Conservation (phyloP, 2,888 invertebrate genomes). For the Dascillus cervinus region DNA sequence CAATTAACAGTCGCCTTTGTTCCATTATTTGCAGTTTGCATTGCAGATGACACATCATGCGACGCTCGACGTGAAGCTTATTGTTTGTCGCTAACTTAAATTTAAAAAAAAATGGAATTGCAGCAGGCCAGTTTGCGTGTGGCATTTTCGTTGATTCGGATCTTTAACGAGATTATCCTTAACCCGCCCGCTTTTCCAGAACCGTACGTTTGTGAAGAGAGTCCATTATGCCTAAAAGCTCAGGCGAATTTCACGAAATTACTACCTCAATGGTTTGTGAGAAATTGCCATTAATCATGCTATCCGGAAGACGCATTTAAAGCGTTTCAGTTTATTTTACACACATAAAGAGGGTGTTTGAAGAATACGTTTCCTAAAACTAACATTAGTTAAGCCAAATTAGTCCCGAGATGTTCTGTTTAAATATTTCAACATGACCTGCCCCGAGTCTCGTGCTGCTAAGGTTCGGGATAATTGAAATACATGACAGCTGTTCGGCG, state of each 20-base stretch:
- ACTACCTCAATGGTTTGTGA: no score
- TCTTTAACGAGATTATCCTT: no score
- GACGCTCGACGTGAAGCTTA: conserved; percentile 16
- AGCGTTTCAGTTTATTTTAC: no score
- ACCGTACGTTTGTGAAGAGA: no score
- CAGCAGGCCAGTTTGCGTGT: conserved; percentile 17
- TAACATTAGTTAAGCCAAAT: conserved; percentile 16
- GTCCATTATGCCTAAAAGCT: no score
- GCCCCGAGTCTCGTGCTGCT: conserved; percentile 24
- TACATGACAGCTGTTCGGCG: no score
- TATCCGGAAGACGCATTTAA: no score
- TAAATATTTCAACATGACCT: conserved; percentile 16
- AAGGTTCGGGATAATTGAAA: no score
- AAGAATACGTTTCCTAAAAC: conserved; percentile 8
- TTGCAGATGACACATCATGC: conserved; percentile 16
- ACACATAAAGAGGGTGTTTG: conserved; percentile 1
- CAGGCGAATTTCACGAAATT: no score
- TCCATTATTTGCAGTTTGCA: conserved; percentile 2
- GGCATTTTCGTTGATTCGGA: no score
- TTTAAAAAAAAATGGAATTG: background rate
- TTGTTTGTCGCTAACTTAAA: conserved; percentile 9
- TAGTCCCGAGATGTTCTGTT: conserved; percentile 16
- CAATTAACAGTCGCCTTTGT: conserved; percentile 19
- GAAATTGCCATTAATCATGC: no score
- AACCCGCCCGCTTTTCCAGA: no score